A percentile compares a stretch with the other conserved stretches of the same genome.
phyloP scores from a whole-genome alignment of 1,140 invertebrate species.

The Physella acuta region DNA sequence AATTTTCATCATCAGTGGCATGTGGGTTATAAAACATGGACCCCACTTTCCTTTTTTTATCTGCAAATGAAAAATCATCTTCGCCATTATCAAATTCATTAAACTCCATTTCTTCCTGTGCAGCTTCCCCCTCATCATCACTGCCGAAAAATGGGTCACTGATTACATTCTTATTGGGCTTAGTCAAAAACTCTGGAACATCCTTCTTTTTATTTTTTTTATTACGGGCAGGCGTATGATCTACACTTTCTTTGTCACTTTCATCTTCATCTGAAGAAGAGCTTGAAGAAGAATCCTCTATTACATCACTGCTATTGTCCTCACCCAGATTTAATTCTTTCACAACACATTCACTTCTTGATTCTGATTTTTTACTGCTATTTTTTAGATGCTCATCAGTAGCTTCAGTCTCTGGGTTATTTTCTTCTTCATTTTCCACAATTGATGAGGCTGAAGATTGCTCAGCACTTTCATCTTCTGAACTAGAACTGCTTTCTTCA shows the following conservation, averaged over 20 bases:
- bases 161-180: not conserved
- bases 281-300: not conserved
- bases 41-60: not conserved
- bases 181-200: not conserved
- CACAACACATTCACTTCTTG: conserved; percentile 20
- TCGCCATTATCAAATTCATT: not conserved
- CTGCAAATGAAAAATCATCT: not conserved
- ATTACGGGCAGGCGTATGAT: not conserved
- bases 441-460: too few species aligned
- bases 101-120: not conserved
- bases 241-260: not conserved
- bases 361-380: not conserved
- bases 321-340: conserved; percentile 9
- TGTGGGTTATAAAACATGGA: conserved; percentile 21
- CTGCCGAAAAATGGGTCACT: conserved; percentile 14
- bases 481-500: not conserved
- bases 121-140: conserved; percentile 7
- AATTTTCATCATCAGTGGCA: not conserved
- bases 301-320: not conserved
- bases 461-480: not conserved
- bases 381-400: not conserved
- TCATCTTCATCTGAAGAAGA: not conserved
- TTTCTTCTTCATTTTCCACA: not conserved
- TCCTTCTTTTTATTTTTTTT: conserved; percentile 7
- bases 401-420: not conserved